Percentiles rank a stretch among this genome's conserved stretches.
Evolutionary conservation across 2,888 invertebrate genomes (phyloP).

Genomic region (Byasa hedistus): DNA sequence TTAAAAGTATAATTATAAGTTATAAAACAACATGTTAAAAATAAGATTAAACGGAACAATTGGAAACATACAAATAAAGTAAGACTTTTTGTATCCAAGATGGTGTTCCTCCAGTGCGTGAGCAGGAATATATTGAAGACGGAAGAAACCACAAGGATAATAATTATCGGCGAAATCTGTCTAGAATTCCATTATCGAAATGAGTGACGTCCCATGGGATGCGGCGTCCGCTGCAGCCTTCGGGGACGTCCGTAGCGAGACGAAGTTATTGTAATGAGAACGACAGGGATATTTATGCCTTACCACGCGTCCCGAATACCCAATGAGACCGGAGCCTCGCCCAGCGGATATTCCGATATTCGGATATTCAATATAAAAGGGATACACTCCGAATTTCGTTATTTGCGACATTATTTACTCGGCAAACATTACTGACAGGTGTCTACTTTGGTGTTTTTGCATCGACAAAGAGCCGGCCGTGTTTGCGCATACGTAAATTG

Average conservation of each 20-base stretch:
- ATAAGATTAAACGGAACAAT: background rate
- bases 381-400: conserved; percentile 46
- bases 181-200: conserved; percentile 70
- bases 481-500: conserved; percentile 53
- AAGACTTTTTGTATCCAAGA: background rate
- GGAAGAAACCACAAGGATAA: conserved; percentile 39
- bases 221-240: conserved; percentile 60
- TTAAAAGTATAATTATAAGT: no score
- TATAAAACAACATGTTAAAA: background rate
- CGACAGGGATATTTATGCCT: conserved; percentile 78
- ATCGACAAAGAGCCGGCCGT: conserved; percentile 51
- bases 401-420: conserved; percentile 57
- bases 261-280: conserved; percentile 75
- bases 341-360: conserved; percentile 48
- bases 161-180: conserved; percentile 58
- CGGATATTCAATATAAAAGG: conserved; percentile 55
- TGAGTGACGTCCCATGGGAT: conserved; percentile 69
- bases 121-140: conserved; percentile 13
- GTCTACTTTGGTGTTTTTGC: conserved; percentile 51
- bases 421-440: conserved; percentile 64
- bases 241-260: conserved; percentile 58
- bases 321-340: conserved; percentile 52
- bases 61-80: background rate
- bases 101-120: conserved; percentile 6
- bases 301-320: conserved; percentile 69